Evolutionary conservation across 2,888 invertebrate species (phyloP).

Genomic region (Callosobruchus maculatus): DNA sequence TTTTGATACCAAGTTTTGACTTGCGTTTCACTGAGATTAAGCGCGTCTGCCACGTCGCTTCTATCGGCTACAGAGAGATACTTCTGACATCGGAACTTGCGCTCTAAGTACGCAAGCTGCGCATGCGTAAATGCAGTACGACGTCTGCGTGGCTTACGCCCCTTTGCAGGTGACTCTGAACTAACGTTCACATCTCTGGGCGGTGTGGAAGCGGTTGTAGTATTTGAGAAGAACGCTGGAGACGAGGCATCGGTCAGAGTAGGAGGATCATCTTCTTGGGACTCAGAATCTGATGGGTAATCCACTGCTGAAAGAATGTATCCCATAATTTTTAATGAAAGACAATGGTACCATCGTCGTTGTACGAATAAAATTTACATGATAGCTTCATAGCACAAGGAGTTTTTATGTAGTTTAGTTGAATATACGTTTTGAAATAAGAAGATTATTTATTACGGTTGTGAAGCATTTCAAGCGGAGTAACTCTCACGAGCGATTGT

Average conservation of each 20-base stretch:
- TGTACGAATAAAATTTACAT: no score
- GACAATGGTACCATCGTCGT: no score
- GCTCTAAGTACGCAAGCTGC: conserved; percentile 85
- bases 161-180: conserved; percentile 38
- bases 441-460: no score
- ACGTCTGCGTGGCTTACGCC: conserved; percentile 77
- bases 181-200: background rate
- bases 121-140: conserved; percentile 93
- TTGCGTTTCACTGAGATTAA: conserved; percentile 88
- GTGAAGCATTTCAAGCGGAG: no score
- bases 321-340: no score
- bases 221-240: conserved; percentile 10
- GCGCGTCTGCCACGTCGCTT: conserved; percentile 86
- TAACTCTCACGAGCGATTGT: no score
- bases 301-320: background rate
- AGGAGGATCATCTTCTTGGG: conserved; percentile 4
- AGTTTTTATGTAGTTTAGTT: no score
- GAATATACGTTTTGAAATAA: no score
- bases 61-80: conserved; percentile 91
- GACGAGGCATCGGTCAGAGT: conserved; percentile 1
- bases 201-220: conserved; percentile 8
- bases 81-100: conserved; percentile 91
- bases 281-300: background rate
- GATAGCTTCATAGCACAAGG: no score
- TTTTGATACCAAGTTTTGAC: conserved; percentile 96